These are phyloP conservation scores for Muraenolepis orangiensis DNA, from an alignment of 2,797 vertebrate species.

Conservation along the genomic window DNA sequence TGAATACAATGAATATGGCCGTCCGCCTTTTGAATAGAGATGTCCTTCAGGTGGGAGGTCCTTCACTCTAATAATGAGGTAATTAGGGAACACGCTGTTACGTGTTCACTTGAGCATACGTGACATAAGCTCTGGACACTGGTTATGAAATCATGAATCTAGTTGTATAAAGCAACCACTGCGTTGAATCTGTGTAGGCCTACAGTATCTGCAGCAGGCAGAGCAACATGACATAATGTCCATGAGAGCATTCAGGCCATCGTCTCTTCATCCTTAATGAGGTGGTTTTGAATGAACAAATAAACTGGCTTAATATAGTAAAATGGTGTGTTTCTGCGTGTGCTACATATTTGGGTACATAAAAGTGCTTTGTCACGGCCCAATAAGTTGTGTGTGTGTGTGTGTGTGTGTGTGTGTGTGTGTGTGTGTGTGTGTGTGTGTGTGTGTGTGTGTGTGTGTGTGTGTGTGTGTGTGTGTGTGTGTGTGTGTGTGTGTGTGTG, in stretches of 20 bases:
- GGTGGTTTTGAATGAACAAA: background rate
- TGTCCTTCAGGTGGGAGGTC: constrained; percentile 27
- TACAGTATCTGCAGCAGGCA: too few relatives aligned
- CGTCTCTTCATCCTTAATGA: too few relatives aligned
- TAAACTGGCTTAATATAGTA: background rate
- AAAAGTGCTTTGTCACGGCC: background rate
- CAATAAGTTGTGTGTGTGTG: background rate
- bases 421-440: too few relatives aligned
- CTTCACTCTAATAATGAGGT: constrained; percentile 56
- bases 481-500: too few relatives aligned
- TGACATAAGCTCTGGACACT: background rate
- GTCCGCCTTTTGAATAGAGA: constrained; percentile 22
- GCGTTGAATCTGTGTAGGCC: too few relatives aligned
- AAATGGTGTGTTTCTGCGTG: background rate
- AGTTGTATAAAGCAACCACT: too few relatives aligned
- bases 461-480: too few relatives aligned
- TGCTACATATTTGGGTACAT: background rate
- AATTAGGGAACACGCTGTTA: constrained; percentile 18
- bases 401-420: too few relatives aligned
- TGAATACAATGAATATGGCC: constrained; percentile 14
- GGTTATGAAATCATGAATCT: background rate
- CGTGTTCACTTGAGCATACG: background rate
- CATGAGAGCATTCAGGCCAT: background rate
- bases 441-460: too few relatives aligned
- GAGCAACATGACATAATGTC: too few relatives aligned